These are phyloP conservation scores for Sebastes hubbsi DNA, from an alignment of 2,797 vertebrate species.

Conservation along the genomic window DNA sequence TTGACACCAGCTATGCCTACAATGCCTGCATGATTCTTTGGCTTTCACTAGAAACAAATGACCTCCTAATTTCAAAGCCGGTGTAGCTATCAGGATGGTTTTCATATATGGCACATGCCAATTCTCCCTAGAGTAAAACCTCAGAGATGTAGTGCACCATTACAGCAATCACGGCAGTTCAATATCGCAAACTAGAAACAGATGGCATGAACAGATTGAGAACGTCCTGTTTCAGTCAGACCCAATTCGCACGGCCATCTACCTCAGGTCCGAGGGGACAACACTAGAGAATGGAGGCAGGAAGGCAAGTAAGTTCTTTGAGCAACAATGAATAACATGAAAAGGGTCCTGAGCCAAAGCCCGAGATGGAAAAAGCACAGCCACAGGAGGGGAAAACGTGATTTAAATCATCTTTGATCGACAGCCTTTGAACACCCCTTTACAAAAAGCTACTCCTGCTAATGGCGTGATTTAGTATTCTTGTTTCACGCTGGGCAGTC, in stretches of 20 bases:
- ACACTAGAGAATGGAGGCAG: constrained; percentile 58
- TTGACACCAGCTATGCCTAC: constrained; percentile 46
- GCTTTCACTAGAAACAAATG: constrained; percentile 68
- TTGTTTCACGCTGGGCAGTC: constrained; percentile 29
- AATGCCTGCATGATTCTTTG: constrained; percentile 44
- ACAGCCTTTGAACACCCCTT: constrained; percentile 33
- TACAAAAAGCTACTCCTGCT: constrained; percentile 43
- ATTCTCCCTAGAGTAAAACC: constrained; percentile 68
- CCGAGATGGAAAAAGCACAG: constrained; percentile 34
- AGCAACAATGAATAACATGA: constrained; percentile 52
- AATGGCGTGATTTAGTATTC: constrained; percentile 46
- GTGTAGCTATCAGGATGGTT: constrained; percentile 60
- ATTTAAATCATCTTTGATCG: constrained; percentile 53
- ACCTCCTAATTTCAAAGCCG: constrained; percentile 72
- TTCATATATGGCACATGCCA: constrained; percentile 74
- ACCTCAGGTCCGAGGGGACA: constrained; percentile 71
- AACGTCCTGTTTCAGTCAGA: constrained; percentile 83
- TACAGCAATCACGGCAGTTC: constrained; percentile 79
- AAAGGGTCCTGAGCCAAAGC: constrained; percentile 41
- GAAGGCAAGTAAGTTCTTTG: constrained; percentile 62
- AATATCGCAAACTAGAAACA: constrained; percentile 82
- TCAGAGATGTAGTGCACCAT: constrained; percentile 66
- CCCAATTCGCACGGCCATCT: constrained; percentile 76
- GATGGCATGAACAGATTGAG: constrained; percentile 79
- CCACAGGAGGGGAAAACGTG: not conserved